Evolutionary conservation across 2,797 vertebrate genomes (phyloP).

Genomic region (Loris lydekkerianus): DNA sequence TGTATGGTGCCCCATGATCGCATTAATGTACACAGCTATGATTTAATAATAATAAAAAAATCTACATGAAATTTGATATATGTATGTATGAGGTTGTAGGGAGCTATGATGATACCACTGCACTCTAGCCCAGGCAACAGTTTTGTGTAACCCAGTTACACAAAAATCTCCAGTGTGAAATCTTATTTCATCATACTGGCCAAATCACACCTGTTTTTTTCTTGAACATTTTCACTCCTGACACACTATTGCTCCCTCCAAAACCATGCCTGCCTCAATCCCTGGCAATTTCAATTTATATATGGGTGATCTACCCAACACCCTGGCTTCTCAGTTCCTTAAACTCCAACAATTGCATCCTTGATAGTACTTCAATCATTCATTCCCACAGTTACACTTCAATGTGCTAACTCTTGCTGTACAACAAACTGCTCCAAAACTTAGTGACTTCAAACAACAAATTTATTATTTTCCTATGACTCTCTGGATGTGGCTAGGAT

Average conservation of each 20-base stretch:
- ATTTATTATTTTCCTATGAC: not conserved
- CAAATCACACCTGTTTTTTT: not conserved
- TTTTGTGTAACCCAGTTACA: not conserved
- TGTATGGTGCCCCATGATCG: too few species aligned
- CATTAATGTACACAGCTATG: too few species aligned
- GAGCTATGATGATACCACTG: too few species aligned
- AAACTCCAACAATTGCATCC: not conserved
- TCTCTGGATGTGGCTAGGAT: not conserved
- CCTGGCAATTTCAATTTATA: not conserved
- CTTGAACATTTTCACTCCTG: not conserved
- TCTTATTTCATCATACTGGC: conserved; percentile 15
- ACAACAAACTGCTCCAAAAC: not conserved
- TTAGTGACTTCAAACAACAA: not conserved
- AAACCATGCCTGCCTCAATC: not conserved
- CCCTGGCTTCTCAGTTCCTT: not conserved
- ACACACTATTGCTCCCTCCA: not conserved
- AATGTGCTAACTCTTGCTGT: not conserved
- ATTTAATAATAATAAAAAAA: not conserved
- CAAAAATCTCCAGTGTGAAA: not conserved
- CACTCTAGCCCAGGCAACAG: too few species aligned
- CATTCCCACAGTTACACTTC: not conserved
- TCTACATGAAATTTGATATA: not conserved
- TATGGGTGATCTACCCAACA: not conserved
- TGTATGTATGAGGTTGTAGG: not conserved
- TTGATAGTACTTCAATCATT: not conserved